A percentile compares a stretch with the other conserved stretches of the same genome.
Evolutionary conservation across 2,113 vertebrate species (phyloP).

Genomic region (Coturnix japonica): DNA sequence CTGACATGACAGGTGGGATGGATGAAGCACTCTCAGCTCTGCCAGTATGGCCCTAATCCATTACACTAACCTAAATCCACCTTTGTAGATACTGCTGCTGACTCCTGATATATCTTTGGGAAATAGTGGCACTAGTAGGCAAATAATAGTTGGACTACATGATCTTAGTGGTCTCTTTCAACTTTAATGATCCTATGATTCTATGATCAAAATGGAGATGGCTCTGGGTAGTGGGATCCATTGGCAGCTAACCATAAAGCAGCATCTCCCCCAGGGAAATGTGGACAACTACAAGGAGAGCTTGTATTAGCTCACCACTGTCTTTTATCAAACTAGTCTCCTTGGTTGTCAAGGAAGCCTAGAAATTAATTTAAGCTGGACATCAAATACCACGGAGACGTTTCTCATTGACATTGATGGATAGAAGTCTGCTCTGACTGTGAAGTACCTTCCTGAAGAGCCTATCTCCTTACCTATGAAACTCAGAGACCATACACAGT

Average conservation of each 20-base stretch:
- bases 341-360: background rate
- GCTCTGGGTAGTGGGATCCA: background rate
- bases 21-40: background rate
- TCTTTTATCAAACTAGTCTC: background rate
- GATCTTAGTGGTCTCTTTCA: too few species aligned
- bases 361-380: background rate
- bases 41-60: background rate
- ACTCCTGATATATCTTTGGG: background rate
- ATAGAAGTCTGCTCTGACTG: background rate
- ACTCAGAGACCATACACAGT: background rate
- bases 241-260: background rate
- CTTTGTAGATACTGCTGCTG: background rate
- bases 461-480: background rate
- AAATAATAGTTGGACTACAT: background rate
- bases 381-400: background rate
- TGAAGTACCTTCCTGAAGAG: background rate
- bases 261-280: background rate
- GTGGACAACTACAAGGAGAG: background rate
- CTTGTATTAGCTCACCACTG: background rate
- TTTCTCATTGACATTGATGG: background rate
- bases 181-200: too few species aligned
- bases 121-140: background rate
- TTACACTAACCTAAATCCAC: background rate
- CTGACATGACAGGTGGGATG: background rate
- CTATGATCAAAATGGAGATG: background rate